A percentile compares a stretch with the other conserved stretches of the same genome.
phyloP scores from a whole-genome alignment of 2,797 vertebrate species.

The Knipowitschia caucasica region DNA sequence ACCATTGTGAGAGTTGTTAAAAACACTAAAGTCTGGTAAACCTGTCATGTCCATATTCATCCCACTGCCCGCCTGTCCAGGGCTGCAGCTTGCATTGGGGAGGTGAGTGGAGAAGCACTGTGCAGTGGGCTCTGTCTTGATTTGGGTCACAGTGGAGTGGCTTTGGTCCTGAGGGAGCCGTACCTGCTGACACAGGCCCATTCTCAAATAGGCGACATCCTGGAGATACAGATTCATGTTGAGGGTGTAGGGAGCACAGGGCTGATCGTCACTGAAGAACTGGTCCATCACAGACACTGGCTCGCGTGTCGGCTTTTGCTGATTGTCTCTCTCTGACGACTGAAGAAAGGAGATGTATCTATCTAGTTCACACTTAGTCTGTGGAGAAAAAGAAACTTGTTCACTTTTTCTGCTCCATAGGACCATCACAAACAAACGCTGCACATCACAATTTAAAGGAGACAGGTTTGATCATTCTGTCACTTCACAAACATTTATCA shows the following conservation, averaged over 20 bases:
- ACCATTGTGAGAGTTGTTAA: constrained; percentile 76
- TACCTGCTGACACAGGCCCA: constrained; percentile 84
- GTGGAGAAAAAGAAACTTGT: constrained; percentile 22
- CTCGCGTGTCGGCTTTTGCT: constrained; percentile 88
- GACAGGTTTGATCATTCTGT: constrained; percentile 74
- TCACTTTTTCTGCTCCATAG: neutral
- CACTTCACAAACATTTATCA: constrained; percentile 91
- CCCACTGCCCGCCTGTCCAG: constrained; percentile 32
- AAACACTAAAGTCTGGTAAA: constrained; percentile 96
- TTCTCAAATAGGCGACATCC: constrained; percentile 89
- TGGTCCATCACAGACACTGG: constrained; percentile 83
- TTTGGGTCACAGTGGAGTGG: constrained; percentile 68
- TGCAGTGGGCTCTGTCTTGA: constrained; percentile 85
- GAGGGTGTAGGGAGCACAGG: constrained; percentile 87
- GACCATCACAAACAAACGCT: constrained; percentile 15
- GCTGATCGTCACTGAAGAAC: constrained; percentile 87
- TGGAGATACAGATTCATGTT: constrained; percentile 98
- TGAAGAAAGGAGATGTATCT: constrained; percentile 82
- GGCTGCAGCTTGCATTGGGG: constrained; percentile 53
- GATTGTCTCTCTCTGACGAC: constrained; percentile 51
- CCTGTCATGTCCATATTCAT: constrained; percentile 70
- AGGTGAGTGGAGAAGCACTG: constrained; percentile 75
- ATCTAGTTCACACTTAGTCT: constrained; percentile 97
- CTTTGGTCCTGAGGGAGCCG: constrained; percentile 55
- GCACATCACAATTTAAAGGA: constrained; percentile 43